A percentile compares a stretch with the other conserved stretches of the same genome.
phyloP scores from a whole-genome alignment of 2,113 vertebrate genomes.

The Prunella himalayana region DNA sequence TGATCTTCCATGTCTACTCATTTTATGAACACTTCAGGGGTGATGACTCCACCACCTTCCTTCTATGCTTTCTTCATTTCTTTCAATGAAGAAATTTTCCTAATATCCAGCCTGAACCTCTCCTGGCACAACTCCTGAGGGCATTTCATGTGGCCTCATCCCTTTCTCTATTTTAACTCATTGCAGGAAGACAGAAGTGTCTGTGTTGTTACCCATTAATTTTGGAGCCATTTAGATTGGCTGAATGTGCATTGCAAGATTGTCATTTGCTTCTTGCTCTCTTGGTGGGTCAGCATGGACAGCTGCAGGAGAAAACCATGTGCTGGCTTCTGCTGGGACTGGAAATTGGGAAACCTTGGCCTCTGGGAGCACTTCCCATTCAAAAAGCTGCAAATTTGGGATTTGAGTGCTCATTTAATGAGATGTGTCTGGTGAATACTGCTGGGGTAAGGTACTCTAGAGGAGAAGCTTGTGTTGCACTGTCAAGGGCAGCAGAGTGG shows the following conservation, averaged over 20 bases:
- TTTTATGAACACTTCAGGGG: neutral
- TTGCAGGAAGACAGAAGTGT: neutral
- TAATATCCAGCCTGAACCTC: neutral
- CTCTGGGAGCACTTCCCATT: conserved; percentile 2
- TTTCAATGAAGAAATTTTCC: neutral
- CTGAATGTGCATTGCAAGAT: neutral
- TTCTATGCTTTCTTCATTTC: too few species aligned
- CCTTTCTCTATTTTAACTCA: neutral
- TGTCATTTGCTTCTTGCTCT: neutral
- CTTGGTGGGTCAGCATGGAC: neutral
- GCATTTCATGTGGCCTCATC: neutral
- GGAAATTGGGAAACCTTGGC: neutral
- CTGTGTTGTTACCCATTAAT: neutral
- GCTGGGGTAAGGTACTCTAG: neutral
- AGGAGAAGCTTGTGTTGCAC: neutral
- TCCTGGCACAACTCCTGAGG: neutral
- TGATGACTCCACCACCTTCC: neutral
- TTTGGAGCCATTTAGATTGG: neutral
- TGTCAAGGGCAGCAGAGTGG: neutral
- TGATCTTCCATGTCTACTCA: neutral
- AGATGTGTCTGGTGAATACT: neutral
- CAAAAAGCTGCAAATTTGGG: neutral
- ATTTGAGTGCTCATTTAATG: neutral
- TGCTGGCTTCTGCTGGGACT: neutral
- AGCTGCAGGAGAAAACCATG: neutral